Base-by-base conservation (phyloP, 2,888 invertebrate species). In the Alloscopus bannaensis region DNA sequence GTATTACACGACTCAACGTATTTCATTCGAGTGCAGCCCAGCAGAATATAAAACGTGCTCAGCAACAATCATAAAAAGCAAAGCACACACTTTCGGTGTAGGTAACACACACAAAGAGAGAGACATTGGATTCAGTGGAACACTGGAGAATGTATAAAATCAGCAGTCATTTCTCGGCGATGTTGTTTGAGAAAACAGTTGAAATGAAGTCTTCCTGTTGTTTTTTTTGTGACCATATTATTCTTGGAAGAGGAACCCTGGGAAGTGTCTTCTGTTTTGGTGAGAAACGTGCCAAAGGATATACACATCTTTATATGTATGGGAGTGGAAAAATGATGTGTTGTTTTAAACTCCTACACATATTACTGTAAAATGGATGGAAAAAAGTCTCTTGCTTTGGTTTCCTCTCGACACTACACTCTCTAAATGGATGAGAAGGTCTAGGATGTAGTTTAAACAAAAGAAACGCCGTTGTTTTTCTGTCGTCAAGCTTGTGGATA, bases 41-140 rank as follows among this genome's bases (percentile, higher is more conserved):
- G 59, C 59, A 18, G 62, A 62, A 62, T 62, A 29, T 62, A 62
- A 62, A 62, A 62, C 26, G 31, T 29, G 59, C 20, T n/a, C n/a
- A n/a, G n/a, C n/a, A n/a, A n/a, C n/a, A n/a, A n/a, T n/a, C n/a
- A n/a, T n/a, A n/a, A n/a, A n/a, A n/a, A n/a, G n/a, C n/a, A n/a
- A 36, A 36, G 36, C 6, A 36, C 13, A 36, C 13, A 13, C 36
- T 36, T 36, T 13, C 36, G 6, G n/a, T n/a, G n/a, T 36, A 8
- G 6, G 36, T 36, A 36, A 36, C 36, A 36, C 6, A 13, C 6
- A 36, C 8, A 13, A 36, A 36, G 13, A 36, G 36, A 36, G 36
- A 6, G 13, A 36, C 13, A 36, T 45, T 18, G 22, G 26, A 26
- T 3, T 22, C 22, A 22, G 55, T 22, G n/a, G 3, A 55, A 47